Evolutionary conservation across 2,113 vertebrate species (phyloP), one percentile per base, ranked within the genome.

Genomic region (Aix galericulata): DNA sequence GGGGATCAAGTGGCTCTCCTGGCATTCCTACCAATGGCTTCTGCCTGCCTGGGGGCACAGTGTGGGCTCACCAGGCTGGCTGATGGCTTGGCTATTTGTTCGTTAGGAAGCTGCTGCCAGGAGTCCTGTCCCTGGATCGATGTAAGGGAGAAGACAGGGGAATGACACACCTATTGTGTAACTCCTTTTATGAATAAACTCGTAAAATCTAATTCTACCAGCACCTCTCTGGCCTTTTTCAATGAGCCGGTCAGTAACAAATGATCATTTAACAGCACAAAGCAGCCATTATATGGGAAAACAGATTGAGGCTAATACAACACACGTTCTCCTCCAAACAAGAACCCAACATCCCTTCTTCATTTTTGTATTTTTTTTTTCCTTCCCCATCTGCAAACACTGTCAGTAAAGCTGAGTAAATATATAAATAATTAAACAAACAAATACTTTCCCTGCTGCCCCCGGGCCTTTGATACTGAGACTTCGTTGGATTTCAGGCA

Each of bases 391-490:
- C 88, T 95, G 89, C 89, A 96, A 96, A 92, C 88, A 94, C 86
- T 81, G 66, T 62, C 58, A 64, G 90, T 91, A 95, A 96, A 97
- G 86, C 83, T 93, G 76, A 94, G 83, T 92, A 96, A 96, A 96
- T 96, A 97, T 96, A 94, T 96, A 96, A 96, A 97, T 96, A 97
- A 96, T 97, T 96, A 95, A 96, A 91, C 84, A 95, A 96, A 96
- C 92, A 95, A 95, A 92, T 89, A 96, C 93, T 96, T 97, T 93
- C 66, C 69, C 86, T 93, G 80, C 76, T 96, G 92, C 90, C 94
- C 92, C 86, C 48, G 0, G 90, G 95, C 90, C 86, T 95, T 93
- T 90, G 93, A 96, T 96, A 96, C 83, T 62, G 91, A 96, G 91
- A 93, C 92, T 95, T 91, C 83, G 85, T 69, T 84, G 91, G 90